Evolutionary conservation across 2,797 vertebrate species (phyloP).

Genomic region (Acipenser transmontanus): DNA sequence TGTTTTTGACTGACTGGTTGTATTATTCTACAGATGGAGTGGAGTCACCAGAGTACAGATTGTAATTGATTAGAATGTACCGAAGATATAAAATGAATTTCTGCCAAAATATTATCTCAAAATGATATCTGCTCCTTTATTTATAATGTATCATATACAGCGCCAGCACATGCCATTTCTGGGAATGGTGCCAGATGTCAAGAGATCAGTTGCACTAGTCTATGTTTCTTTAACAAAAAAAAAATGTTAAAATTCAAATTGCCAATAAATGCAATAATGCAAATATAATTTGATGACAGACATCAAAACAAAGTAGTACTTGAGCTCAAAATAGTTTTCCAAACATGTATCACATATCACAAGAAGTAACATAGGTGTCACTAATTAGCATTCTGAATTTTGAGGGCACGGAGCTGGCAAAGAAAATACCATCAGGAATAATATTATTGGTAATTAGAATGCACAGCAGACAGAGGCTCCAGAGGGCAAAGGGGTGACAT

Average conservation of each 20-base stretch:
- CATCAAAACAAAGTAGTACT: constrained; percentile 1
- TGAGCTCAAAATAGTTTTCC: constrained; percentile 2
- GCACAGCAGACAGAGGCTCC: neutral
- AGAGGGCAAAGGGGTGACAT: neutral
- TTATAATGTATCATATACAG: neutral
- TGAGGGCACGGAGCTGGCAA: constrained; percentile 3
- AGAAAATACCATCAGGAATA: neutral
- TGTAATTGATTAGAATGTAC: too few species aligned
- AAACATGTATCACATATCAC: constrained; percentile 6
- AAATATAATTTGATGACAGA: neutral
- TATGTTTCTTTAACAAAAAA: neutral
- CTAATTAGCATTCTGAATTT: constrained; percentile 4
- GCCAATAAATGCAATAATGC: neutral
- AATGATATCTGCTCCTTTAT: neutral
- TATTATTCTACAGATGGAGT: too few species aligned
- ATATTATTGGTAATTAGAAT: neutral
- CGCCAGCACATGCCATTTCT: neutral
- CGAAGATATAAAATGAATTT: neutral
- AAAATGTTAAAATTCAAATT: neutral
- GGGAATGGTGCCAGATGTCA: neutral
- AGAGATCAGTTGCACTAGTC: neutral
- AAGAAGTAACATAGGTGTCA: neutral
- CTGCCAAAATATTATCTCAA: neutral
- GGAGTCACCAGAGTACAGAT: too few species aligned
- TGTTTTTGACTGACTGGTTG: too few species aligned